Evolutionary conservation across 2,113 vertebrate genomes (phyloP), one percentile per base, ranked within the genome.

Genomic region (Hippocampus mohnikei): DNA sequence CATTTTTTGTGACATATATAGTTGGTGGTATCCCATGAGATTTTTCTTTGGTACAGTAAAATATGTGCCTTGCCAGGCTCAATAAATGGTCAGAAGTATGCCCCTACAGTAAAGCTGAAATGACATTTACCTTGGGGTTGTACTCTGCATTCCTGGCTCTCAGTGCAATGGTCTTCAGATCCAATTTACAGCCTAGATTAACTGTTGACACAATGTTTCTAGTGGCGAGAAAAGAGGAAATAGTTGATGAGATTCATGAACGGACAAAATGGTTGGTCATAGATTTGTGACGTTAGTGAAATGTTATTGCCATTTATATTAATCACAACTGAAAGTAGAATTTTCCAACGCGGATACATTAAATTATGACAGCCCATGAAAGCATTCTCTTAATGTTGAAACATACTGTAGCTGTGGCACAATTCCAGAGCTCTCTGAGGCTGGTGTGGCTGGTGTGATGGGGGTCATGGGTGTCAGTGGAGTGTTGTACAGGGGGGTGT

Each of bases 141-240:
- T 99, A 99, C 69, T 99, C 97, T 77, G 97, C 97, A 91, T 99
- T 99, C 90, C 97, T 95, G 74, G 97, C 97, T 93, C 96, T 95
- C 85, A 99, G 92, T 23, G 97, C 97, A 83, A 99, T 99, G 5
- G 96, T 99, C 92, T 99, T 99, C 77, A 99, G 86, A 78, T 99
- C 97, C 85, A 99, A 93, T 93, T 99, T 99, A 89, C 97, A 99
- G 72, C 97, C 97, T 87, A 99, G 93, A 84, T 99, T 99, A 70
- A 99, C 97, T 11, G 97, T 99, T 21, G 97, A 99, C 40, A 99
- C 97, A 71, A 99, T 99, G 91, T 99, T 99, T 91, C 97, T 98
- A 80, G 69, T 52, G 80, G 69, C 48, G 23, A 50, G 6, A 37
- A n/a, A 21, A n/a, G 33, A 40, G 3, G 55, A 37, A 33, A 67